Base-by-base conservation (phyloP, 1,140 invertebrate species). In the Colletes latitarsis region DNA sequence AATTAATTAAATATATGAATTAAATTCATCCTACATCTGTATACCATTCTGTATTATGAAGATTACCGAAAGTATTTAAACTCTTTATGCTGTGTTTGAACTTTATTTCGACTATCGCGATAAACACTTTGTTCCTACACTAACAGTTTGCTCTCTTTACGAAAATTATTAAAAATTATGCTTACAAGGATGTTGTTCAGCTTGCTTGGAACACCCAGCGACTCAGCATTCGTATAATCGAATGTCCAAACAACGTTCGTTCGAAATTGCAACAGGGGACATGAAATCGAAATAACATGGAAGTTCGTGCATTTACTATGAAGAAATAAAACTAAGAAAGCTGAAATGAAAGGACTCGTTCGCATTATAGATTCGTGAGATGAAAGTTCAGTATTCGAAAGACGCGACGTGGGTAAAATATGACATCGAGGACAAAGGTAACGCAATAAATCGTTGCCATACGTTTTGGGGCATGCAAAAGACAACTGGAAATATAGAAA, bases 381-480 rank as follows among this genome's bases (percentile, higher is more conserved):
- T 19, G 30, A 75, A 17, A 6, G 53, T 21, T 5, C 41, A 17
- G 15, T 17, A 3, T 43, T 6, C 9, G 39, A 9, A 64, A n/a
- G 6, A 6, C 15, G 9, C 4, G 43, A 49, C 64, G 9, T 30
- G 19, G 41, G 6, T 39, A 64, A 68, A 49, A 46, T 58, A 17
- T 67, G 30, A 9, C 43, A 57, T 10, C 43, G 14, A 41, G 75
- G 63, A 49, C 43, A 55, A 41, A 60, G 39, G 66, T 68, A 77
- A 70, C 66, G 75, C 30, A 49, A 77, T 70, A 62, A 77, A 77
- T 77, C 46, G 43, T n/a, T 15, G 64, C 41, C 63, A 19, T 46
- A 60, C 76, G 77, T 55, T 73, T 12, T 19, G 9, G 4, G 14
- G 17, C 14, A n/a, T 17, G 68, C 46, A 10, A 46, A 52, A 1